phyloP scores from a whole-genome alignment of 2,113 vertebrate genomes.

The Dryoscopus gambensis region DNA sequence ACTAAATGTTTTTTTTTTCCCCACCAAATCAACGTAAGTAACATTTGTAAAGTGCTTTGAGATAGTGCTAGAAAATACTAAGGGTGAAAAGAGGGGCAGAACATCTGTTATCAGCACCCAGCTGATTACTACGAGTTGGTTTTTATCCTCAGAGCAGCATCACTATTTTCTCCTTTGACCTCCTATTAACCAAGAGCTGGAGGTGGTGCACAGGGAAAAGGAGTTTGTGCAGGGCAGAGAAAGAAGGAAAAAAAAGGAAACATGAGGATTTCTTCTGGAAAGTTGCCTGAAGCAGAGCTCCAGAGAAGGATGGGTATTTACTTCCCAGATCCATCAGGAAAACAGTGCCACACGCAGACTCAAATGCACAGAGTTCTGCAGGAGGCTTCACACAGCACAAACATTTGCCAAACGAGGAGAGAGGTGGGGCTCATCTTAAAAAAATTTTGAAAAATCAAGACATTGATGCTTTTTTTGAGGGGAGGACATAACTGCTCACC shows the following conservation, averaged over 20 bases:
- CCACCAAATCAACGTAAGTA: background rate
- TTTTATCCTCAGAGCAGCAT: background rate
- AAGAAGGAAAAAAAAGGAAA: background rate
- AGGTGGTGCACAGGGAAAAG: background rate
- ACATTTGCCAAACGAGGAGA: background rate
- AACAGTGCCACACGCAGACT: background rate
- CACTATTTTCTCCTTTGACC: background rate
- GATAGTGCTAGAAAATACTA: constrained; percentile 21
- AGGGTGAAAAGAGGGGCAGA: background rate
- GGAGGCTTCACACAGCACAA: background rate
- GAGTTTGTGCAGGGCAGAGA: background rate
- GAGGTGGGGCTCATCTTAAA: background rate
- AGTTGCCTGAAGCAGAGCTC: background rate
- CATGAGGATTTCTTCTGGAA: background rate
- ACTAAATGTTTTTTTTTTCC: background rate
- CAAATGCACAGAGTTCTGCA: background rate
- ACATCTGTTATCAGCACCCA: background rate
- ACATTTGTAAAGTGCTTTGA: constrained; percentile 50
- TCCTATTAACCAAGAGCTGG: background rate
- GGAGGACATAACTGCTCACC: background rate
- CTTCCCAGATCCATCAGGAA: background rate
- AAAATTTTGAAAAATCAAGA: background rate
- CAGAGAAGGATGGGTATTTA: background rate
- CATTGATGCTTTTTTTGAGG: background rate
- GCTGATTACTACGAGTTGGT: background rate